phyloP scores from a whole-genome alignment of 2,797 vertebrate genomes.

The Pipistrellus pipistrellus region DNA sequence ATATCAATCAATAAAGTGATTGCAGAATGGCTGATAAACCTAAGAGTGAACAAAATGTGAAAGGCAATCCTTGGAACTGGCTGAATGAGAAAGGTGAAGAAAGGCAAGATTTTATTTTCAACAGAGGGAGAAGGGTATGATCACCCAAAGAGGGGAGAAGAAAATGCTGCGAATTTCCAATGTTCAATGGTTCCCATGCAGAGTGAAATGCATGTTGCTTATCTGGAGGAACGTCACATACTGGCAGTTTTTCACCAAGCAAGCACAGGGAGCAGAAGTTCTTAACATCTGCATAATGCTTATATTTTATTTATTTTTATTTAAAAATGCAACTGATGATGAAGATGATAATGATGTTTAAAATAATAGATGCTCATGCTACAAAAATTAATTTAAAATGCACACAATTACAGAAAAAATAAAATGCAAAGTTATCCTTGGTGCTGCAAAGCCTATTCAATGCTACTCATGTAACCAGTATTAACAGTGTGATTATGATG shows the following conservation, averaged over 20 bases:
- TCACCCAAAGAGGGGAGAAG: not conserved
- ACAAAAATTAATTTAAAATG: not conserved
- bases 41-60: not conserved
- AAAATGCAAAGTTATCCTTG: not conserved
- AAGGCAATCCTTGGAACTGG: not conserved
- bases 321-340: not conserved
- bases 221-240: not conserved
- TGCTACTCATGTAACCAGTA: not conserved
- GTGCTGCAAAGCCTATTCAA: not conserved
- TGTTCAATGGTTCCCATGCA: not conserved
- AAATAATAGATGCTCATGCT: not conserved
- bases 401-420: not conserved
- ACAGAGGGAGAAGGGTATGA: not conserved
- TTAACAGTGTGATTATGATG: not conserved
- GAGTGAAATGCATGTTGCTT: not conserved
- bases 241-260: not conserved
- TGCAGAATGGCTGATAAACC: not conserved
- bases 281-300: not conserved
- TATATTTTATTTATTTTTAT: not conserved
- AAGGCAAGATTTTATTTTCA: not conserved
- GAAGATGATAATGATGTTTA: not conserved
- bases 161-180: not conserved
- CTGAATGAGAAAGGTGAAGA: not conserved
- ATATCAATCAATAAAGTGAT: not conserved
- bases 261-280: accelerated